Conservation (phyloP, 2,113 vertebrate species). For the Centropristis striata region DNA sequence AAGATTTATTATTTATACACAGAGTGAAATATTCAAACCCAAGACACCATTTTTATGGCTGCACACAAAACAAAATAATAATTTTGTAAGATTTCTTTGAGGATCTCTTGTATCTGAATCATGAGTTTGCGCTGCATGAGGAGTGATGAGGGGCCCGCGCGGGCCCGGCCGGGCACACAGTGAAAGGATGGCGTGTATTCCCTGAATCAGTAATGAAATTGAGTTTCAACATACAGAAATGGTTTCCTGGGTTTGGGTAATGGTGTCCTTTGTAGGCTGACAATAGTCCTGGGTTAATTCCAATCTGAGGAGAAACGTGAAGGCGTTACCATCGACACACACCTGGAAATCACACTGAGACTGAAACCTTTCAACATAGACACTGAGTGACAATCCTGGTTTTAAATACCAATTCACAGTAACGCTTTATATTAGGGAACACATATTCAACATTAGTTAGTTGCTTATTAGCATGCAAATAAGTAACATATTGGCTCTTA, state of each 20-base stretch:
- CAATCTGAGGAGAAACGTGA: conserved; percentile 88
- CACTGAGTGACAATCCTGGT: neutral
- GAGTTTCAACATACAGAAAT: conserved; percentile 92
- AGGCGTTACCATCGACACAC: conserved; percentile 53
- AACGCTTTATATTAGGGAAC: no score
- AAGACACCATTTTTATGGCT: conserved; percentile 19
- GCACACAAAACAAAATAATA: neutral
- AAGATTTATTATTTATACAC: neutral
- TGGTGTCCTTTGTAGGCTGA: conserved; percentile 98
- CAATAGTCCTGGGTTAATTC: conserved; percentile 98
- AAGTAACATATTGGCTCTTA: no score
- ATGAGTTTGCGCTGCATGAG: neutral
- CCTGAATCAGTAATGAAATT: conserved; percentile 28
- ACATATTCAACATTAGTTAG: no score
- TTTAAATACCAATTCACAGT: neutral
- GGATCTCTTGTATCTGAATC: neutral
- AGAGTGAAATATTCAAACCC: conserved; percentile 30
- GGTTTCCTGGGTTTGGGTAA: conserved; percentile 98
- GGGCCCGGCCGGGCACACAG: neutral
- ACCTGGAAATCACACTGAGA: conserved; percentile 21
- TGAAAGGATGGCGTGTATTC: conserved; percentile 1
- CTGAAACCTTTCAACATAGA: conserved; percentile 12
- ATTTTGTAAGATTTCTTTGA: no score
- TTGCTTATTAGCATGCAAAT: no score
- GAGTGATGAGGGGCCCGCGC: neutral